phyloP scores from a whole-genome alignment of 2,113 vertebrate genomes.

The Myrmophylax atrothorax region DNA sequence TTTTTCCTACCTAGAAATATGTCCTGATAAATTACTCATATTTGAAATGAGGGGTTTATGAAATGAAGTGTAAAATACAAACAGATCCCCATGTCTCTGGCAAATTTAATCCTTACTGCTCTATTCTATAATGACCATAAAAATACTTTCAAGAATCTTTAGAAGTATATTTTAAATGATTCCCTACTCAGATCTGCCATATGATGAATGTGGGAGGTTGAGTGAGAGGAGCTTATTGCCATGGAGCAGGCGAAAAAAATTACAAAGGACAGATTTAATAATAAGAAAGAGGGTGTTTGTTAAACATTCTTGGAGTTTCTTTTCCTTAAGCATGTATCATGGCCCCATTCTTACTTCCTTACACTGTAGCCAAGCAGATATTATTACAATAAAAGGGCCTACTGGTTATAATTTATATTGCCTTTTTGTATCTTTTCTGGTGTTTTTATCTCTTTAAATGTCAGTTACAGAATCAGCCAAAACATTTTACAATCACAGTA shows the following conservation, averaged over 20 bases:
- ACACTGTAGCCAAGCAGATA: not conserved
- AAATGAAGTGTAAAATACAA: not conserved
- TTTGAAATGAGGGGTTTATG: not conserved
- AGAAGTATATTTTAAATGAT: conserved; percentile 28
- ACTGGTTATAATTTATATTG: not conserved
- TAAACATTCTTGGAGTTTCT: not conserved
- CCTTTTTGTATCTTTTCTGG: not conserved
- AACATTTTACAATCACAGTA: not conserved
- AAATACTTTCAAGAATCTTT: conserved; percentile 9
- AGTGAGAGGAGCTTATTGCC: conserved; percentile 27
- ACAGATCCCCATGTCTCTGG: not conserved
- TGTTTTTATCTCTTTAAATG: not conserved
- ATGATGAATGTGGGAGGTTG: conserved; percentile 48
- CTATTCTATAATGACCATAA: not conserved
- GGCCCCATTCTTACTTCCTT: not conserved
- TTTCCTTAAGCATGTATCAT: not conserved
- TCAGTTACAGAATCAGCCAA: not conserved
- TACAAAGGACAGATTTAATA: conserved; percentile 17
- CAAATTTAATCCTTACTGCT: not conserved
- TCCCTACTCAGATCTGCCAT: conserved; percentile 14
- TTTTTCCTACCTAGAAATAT: not conserved
- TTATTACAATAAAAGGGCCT: not conserved
- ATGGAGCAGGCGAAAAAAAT: not conserved
- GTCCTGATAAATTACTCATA: not conserved
- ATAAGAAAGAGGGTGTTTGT: not conserved